Base-by-base conservation (phyloP, 1,140 invertebrate species). In the Dinoponera quadriceps region DNA sequence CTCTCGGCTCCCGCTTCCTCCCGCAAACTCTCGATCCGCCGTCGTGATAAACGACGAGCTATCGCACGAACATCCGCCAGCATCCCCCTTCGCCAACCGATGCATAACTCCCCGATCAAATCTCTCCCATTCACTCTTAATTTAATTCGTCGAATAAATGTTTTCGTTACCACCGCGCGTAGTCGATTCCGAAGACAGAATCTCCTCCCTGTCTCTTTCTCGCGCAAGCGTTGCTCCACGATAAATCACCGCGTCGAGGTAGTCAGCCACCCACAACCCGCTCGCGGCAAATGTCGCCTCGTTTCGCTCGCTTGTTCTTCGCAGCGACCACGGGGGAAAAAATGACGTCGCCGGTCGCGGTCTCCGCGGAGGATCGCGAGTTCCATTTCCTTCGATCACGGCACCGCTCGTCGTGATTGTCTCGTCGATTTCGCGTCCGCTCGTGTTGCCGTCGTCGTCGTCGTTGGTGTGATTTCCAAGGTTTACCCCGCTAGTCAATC, bases 111-210 rank as follows among this genome's bases (percentile, higher is more conserved):
- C n/a, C 54, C 44, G 78, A 85, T 89, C 78, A 59, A n/a, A 87
- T 80, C 82, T 22, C 57, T 57, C 71, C 65, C 72, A 44, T 74
- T 85, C 55, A 73, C 83, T 85, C 57, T 20, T 49, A 81, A 85
- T 82, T 75, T 85, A 65, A 81, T 88, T 88, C 60, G 27, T 13
- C 74, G 71, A 84, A 88, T 85, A 85, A 86, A 88, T 74, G 71
- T 85, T 81, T 88, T 88, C 54, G 65, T 82, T 82, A 62, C 22
- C 25, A 7, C 29, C 9, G 9, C 16, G 13, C 62, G n/a, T 3
- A 25, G 18, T 29, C 20, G 54, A 29, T 33, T 73, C 74, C 44
- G 27, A 25, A 18, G 11, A 49, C 18, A 25, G 3, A 11, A 9
- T 59, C 29, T 20, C 7, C n/a, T 25, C 5, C 49, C 18, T 38